Percentiles rank a stretch among this genome's conserved stretches.
Conservation (phyloP, 2,888 invertebrate species). For the Stratiomys singularior region DNA sequence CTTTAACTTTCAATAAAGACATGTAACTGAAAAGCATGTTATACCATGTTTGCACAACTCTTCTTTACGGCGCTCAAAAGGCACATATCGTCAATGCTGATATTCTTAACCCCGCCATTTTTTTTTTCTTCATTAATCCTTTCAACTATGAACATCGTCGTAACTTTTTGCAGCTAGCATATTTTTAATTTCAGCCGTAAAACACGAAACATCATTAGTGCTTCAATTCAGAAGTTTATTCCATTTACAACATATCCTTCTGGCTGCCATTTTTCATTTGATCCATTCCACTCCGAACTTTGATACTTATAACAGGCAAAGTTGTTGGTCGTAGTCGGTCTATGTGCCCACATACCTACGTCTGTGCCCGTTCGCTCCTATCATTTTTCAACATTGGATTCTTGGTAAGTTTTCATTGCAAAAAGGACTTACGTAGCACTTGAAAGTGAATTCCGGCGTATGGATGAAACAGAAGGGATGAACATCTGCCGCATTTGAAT, state of each 20-base stretch:
- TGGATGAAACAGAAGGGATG: slow-evolving; percentile 16
- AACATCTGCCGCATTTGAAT: slow-evolving; percentile 14
- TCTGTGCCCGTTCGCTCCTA: neutral
- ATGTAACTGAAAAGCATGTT: neutral
- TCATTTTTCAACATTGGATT: slow-evolving; percentile 1
- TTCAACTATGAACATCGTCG: too few species aligned
- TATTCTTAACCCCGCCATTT: too few species aligned
- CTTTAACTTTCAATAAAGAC: neutral
- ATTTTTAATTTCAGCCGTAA: slow-evolving; percentile 32
- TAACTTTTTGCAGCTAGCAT: too few species aligned
- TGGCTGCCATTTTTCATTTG: too few species aligned
- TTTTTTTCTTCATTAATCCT: too few species aligned
- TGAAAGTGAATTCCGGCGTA: slow-evolving; percentile 2
- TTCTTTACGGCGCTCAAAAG: neutral
- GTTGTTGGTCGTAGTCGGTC: neutral
- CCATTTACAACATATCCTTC: slow-evolving; percentile 14
- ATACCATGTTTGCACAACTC: neutral
- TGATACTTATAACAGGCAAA: too few species aligned
- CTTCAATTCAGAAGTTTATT: slow-evolving; percentile 33
- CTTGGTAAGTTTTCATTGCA: neutral
- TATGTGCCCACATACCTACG: neutral
- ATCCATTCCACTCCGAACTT: neutral
- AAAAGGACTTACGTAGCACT: slow-evolving; percentile 12
- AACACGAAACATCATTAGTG: slow-evolving; percentile 43
- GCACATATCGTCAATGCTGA: too few species aligned